Base-by-base conservation (phyloP, 1,140 invertebrate genomes). In the Bilobella aurantiaca region DNA sequence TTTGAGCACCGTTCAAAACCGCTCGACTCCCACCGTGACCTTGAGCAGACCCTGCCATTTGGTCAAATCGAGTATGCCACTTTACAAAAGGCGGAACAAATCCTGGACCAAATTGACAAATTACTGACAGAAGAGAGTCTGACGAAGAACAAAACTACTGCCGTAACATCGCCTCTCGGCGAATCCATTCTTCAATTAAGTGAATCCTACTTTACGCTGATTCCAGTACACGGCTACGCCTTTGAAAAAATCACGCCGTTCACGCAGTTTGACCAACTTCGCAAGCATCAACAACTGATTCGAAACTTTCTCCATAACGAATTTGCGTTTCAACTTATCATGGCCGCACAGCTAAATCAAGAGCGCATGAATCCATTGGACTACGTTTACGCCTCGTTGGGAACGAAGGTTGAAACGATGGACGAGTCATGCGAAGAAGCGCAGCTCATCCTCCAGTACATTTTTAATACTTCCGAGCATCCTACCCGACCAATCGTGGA, bases 371-470 rank as follows among this genome's bases (percentile, higher is more conserved):
- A 80, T 74, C 79, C 79, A 2, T 66, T 77, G 56, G 79, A 81
- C 67, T 81, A 81, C 68, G 73, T 81, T 3, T 81, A 81, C 64
- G 68, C 73, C 56, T 74, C 74, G 31, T 62, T 80, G 16, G 74
- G 74, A 14, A 77, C 77, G 69, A 58, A 34, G 1, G 69, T 81
- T 18, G 62, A 76, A 49, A 65, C 75, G 14, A 53, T 81, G 58
- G 64, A 73, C 27, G 66, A 75, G 56, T 69, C 74, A 29, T 72
- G 72, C 14, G 59, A 67, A 3, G 78, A 80, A 63, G 70, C 76
- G 30, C 78, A 81, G 67, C 75, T 79, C 63, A 79, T 81, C 63
- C 73, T 81, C 16, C 77, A 79, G 49, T 81, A 80, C 64, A 77
- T 81, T 58, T 69, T 78, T 60, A 75, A 76, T 28, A 78, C 75